Evolutionary conservation across 2,113 vertebrate species (phyloP).

Genomic region (Pseudorhombus dupliciocellatus): DNA sequence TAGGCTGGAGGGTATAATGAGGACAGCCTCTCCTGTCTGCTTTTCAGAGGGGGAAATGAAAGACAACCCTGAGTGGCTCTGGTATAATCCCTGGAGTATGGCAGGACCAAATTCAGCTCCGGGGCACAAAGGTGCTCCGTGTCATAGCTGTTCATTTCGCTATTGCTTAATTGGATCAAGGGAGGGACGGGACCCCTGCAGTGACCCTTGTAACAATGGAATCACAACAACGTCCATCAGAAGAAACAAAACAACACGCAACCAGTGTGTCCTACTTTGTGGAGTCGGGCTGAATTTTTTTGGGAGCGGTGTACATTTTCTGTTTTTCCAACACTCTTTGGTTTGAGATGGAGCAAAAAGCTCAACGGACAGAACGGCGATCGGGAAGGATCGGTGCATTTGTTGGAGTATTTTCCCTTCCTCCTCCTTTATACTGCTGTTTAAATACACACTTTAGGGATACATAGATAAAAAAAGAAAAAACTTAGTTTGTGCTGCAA

Average conservation of each 20-base stretch:
- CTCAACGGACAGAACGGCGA: background rate
- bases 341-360: background rate
- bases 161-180: constrained; percentile 37
- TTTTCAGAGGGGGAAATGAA: constrained; percentile 15
- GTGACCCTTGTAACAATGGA: constrained; percentile 34
- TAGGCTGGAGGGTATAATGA: constrained; percentile 18
- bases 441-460: no score
- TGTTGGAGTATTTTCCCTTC: background rate
- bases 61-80: constrained; percentile 16
- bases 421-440: no score
- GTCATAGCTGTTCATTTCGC: constrained; percentile 22
- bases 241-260: constrained; percentile 8
- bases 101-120: constrained; percentile 25
- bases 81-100: background rate
- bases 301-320: background rate
- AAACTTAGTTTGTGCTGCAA: no score
- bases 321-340: background rate
- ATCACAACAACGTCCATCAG: constrained; percentile 35
- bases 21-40: constrained; percentile 14
- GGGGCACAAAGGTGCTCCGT: background rate
- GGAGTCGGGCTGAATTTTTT: background rate
- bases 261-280: background rate
- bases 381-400: no score
- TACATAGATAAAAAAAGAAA: no score
- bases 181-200: constrained; percentile 20